Evolutionary conservation across 2,888 invertebrate species (phyloP), one percentile per base, ranked within the genome.

Genomic region (Eutolmus rufibarbis): DNA sequence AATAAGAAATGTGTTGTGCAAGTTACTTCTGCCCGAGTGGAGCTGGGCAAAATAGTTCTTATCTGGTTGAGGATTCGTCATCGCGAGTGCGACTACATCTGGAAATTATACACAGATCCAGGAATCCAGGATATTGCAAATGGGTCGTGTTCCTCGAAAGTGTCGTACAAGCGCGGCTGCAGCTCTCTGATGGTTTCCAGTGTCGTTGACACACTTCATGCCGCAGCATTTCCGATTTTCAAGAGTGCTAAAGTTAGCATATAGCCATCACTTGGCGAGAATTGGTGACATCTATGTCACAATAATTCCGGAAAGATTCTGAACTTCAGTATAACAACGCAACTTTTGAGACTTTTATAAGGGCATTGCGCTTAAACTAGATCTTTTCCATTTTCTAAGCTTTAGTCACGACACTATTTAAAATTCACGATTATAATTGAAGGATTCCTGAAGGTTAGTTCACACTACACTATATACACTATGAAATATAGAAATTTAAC

Each of bases 11-110:
- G 56, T 81, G 57, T 81, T 81, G 81, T 51, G 81, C 8, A 81
- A 81, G 81, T 81, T 81, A 56, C 51, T 51, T 81, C 51, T 81
- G 19, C 81, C 56, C 56, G 56, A 81, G 34, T n/a, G 34, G 81
- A 81, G 34, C 51, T 51, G 81, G 81, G 81, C 81, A 56, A 81
- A 56, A 81, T 56, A 81, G 56, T 56, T 56, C 81, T 81, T 81
- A 81, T 81, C 81, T 81, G 14, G n/a, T 9, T 23, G 56, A 56
- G 56, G 46, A 34, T 81, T 81, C 56, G 56, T 81, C 81, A 81
- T 81, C 51, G 56, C 37, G 19, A 31, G 56, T 81, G 31, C n/a
- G 57, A 81, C 31, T 81, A 56, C 34, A 78, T 43, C 66, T 66
- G 28, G 66, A 66, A 28, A 66, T 66, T 66, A 66, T 66, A 66